These are phyloP conservation scores for Sminthurides aquaticus DNA, from an alignment of 2,888 invertebrate genomes.

Conservation along the genomic window DNA sequence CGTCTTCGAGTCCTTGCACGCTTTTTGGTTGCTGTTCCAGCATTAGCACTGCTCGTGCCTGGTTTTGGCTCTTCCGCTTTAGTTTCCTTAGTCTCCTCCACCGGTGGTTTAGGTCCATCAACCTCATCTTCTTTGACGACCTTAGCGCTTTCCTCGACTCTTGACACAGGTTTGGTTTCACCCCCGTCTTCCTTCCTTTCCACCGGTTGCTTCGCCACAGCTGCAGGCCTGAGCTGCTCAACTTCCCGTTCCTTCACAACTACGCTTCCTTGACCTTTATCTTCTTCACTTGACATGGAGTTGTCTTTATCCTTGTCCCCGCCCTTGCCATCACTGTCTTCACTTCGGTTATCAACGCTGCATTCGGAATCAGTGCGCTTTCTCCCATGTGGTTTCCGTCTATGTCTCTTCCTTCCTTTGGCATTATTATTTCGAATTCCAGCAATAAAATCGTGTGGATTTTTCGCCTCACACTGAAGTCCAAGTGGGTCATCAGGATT, in stretches of 20 bases:
- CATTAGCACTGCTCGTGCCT: neutral
- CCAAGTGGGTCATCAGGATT: constrained; percentile 88
- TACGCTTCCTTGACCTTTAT: neutral
- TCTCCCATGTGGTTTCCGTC: constrained; percentile 34
- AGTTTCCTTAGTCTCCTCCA: neutral
- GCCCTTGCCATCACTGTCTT: constrained; percentile 15
- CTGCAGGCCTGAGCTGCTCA: neutral
- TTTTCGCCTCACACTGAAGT: constrained; percentile 48
- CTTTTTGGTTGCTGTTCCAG: neutral
- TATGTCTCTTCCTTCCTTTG: constrained; percentile 31
- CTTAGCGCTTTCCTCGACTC: constrained; percentile 4
- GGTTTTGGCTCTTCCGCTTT: neutral
- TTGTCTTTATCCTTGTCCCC: constrained; percentile 4
- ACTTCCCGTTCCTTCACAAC: neutral
- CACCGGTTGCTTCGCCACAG: neutral
- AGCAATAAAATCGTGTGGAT: constrained; percentile 29
- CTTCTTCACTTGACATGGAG: constrained; percentile 10
- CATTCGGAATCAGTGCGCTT: constrained; percentile 40
- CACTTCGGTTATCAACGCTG: constrained; percentile 27
- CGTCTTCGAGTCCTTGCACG: neutral
- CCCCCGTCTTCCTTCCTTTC: neutral
- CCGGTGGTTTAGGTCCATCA: constrained; percentile 1
- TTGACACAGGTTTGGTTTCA: neutral
- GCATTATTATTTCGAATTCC: constrained; percentile 23
- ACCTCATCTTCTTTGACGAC: constrained; percentile 2